Evolutionary conservation across 2,888 invertebrate genomes (phyloP).

Genomic region (Vannuccia rotundouncinata): DNA sequence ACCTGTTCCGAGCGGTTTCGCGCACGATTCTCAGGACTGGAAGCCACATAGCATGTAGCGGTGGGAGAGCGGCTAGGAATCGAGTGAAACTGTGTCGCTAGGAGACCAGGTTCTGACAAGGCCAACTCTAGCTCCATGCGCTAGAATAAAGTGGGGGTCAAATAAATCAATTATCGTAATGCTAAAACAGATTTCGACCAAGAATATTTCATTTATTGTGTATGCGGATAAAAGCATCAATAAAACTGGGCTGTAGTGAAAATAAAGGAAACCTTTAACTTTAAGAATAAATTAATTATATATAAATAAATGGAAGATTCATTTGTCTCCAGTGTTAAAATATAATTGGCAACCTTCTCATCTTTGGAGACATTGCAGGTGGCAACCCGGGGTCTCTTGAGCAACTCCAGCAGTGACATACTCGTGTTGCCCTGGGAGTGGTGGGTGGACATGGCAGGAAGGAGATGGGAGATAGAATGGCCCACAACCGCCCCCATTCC

Average conservation of each 20-base stretch:
- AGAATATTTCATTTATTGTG: too few relatives aligned
- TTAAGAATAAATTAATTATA: too few relatives aligned
- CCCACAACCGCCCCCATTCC: background rate
- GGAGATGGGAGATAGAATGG: background rate
- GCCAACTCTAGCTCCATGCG: background rate
- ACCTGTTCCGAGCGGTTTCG: background rate
- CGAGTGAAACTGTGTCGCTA: background rate
- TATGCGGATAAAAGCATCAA: too few relatives aligned
- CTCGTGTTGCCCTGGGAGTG: background rate
- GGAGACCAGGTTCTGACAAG: background rate
- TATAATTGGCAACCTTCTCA: too few relatives aligned
- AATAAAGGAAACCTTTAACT: too few relatives aligned
- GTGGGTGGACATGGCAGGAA: background rate
- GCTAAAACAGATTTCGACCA: too few relatives aligned
- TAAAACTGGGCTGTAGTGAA: too few relatives aligned
- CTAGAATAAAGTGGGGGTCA: too few relatives aligned
- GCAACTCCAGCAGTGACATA: background rate
- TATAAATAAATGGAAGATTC: too few relatives aligned
- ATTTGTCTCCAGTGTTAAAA: too few relatives aligned
- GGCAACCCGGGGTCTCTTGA: background rate
- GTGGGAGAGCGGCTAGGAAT: background rate
- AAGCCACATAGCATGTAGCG: background rate
- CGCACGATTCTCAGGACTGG: conserved; percentile 16
- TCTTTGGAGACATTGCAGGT: background rate
- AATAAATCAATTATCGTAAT: too few relatives aligned